Evolutionary conservation across 2,888 invertebrate genomes (phyloP).

Genomic region (Athalia circularis): DNA sequence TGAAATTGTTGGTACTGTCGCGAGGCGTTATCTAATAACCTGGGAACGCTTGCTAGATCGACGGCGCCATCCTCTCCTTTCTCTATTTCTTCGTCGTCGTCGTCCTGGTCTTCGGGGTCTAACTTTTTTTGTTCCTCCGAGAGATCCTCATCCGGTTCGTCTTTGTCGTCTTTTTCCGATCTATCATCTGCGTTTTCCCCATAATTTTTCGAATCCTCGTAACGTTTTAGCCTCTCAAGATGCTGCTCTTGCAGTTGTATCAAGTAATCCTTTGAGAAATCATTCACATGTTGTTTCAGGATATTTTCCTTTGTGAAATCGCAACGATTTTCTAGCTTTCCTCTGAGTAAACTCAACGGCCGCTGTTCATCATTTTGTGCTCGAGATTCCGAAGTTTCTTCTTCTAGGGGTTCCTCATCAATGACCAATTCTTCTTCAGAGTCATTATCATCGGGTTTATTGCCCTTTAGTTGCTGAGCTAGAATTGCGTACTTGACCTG

Average conservation of each 20-base stretch:
- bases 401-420: slow-evolving; percentile 80
- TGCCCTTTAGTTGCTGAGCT: slow-evolving; percentile 83
- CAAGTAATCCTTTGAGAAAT: slow-evolving; percentile 54
- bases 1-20: slow-evolving; percentile 74
- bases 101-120: slow-evolving; percentile 25
- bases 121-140: slow-evolving; percentile 60
- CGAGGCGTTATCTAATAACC: slow-evolving; percentile 85
- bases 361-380: slow-evolving; percentile 56
- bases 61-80: slow-evolving; percentile 73
- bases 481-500: slow-evolving; percentile 86
- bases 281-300: slow-evolving; percentile 51
- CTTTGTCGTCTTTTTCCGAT: slow-evolving; percentile 57
- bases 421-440: slow-evolving; percentile 82
- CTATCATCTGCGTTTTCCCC: slow-evolving; percentile 55
- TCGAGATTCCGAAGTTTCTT: slow-evolving; percentile 54
- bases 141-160: slow-evolving; percentile 62
- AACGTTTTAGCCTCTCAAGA: slow-evolving; percentile 45
- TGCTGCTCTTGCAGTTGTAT: slow-evolving; percentile 62
- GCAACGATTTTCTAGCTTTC: slow-evolving; percentile 63
- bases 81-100: slow-evolving; percentile 62
- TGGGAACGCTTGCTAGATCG: slow-evolving; percentile 87
- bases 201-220: slow-evolving; percentile 55
- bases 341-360: slow-evolving; percentile 64
- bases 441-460: slow-evolving; percentile 76
- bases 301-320: slow-evolving; percentile 55